A percentile compares a stretch with the other conserved stretches of the same genome.
Evolutionary conservation across 2,113 vertebrate genomes (phyloP).

Genomic region (Chaetops frenatus): DNA sequence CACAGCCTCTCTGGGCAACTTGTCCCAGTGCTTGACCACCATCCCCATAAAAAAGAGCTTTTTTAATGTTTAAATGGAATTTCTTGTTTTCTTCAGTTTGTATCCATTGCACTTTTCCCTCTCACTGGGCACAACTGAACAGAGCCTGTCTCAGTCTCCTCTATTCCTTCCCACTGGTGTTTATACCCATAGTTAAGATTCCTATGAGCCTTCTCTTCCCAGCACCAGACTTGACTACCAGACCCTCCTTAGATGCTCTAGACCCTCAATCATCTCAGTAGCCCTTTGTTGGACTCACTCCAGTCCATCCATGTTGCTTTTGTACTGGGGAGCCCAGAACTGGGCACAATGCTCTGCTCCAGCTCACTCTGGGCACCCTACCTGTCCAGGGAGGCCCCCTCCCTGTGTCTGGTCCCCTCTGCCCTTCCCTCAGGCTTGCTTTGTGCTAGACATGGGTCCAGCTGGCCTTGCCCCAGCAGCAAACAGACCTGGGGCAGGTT

Average conservation of each 20-base stretch:
- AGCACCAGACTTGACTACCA: neutral
- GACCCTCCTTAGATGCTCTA: neutral
- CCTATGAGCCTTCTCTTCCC: neutral
- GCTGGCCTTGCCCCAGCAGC: neutral
- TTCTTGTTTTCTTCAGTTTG: neutral
- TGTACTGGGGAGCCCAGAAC: neutral
- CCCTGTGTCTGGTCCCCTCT: neutral
- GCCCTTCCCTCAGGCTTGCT: neutral
- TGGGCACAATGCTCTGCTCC: neutral
- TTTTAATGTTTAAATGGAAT: neutral
- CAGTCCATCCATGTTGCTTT: neutral
- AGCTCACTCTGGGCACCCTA: neutral
- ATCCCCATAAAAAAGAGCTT: rapidly evolving
- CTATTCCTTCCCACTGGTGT: neutral
- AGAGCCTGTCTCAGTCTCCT: neutral
- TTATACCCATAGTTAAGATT: neutral
- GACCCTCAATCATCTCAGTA: neutral
- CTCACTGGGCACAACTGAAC: neutral
- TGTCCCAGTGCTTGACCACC: neutral
- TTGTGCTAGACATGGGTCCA: neutral
- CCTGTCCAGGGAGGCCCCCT: neutral
- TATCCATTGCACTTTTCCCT: neutral
- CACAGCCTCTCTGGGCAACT: neutral
- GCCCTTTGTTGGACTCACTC: neutral
- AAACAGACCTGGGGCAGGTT: neutral